These are phyloP conservation scores for Scaptomyza hsui DNA, from an alignment of 1,140 invertebrate species.

Conservation along the genomic window DNA sequence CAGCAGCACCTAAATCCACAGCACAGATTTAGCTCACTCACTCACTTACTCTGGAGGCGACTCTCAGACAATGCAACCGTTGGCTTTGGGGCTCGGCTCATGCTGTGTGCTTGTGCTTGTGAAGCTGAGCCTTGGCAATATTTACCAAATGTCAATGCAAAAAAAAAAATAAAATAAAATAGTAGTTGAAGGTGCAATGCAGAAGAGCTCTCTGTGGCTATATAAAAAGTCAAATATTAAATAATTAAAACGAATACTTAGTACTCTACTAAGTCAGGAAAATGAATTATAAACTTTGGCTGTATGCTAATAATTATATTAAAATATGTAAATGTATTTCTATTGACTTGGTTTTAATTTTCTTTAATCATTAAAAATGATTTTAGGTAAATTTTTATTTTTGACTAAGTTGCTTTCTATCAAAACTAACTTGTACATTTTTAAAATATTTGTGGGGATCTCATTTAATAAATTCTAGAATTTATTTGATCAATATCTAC, in stretches of 20 bases:
- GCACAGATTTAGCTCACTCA: constrained; percentile 20
- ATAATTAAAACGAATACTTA: constrained; percentile 11
- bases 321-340: no score
- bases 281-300: not conserved
- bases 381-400: no score
- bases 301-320: no score
- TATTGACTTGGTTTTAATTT: no score
- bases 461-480: no score
- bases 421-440: no score
- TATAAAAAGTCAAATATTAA: constrained; percentile 41
- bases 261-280: constrained; percentile 40
- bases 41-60: constrained; percentile 5
- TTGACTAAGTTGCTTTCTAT: no score
- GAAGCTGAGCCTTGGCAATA: constrained; percentile 60
- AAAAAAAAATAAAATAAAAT: constrained; percentile 24
- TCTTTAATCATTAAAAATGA: no score
- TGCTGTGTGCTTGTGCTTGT: constrained; percentile 38
- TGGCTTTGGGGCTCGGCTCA: constrained; percentile 8
- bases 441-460: no score
- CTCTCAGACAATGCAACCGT: constrained; percentile 43
- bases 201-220: constrained; percentile 38
- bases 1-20: constrained; percentile 31
- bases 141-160: constrained; percentile 82
- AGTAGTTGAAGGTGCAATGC: constrained; percentile 57
- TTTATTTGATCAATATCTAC: no score